These are phyloP conservation scores for Hypomecis atomaria DNA, from an alignment of 2,888 invertebrate species.

Conservation along the genomic window DNA sequence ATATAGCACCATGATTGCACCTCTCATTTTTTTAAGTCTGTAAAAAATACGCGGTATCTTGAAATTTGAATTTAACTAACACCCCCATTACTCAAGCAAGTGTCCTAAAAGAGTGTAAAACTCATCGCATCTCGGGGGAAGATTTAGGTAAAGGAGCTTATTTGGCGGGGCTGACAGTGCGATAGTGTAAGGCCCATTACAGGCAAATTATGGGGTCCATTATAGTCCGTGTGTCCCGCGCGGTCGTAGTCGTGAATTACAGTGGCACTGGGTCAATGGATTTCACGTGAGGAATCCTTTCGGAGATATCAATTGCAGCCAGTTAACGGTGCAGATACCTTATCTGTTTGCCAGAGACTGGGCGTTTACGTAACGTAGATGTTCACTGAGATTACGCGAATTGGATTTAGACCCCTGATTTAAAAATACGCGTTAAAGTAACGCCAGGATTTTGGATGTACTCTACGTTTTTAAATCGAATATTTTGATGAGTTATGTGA, in stretches of 20 bases:
- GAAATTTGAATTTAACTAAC: background rate
- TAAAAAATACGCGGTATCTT: too few relatives aligned
- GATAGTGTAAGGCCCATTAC: slow-evolving; percentile 83
- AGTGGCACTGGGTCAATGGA: slow-evolving; percentile 75
- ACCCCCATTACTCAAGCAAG: slow-evolving; percentile 8
- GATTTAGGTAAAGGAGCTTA: slow-evolving; percentile 75
- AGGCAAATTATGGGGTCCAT: slow-evolving; percentile 81
- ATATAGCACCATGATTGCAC: too few relatives aligned
- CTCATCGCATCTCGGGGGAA: slow-evolving; percentile 44
- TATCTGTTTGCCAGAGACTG: slow-evolving; percentile 30
- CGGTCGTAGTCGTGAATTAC: slow-evolving; percentile 73
- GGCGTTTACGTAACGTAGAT: slow-evolving; percentile 18
- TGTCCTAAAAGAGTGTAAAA: slow-evolving; percentile 23
- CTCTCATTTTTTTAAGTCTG: too few relatives aligned
- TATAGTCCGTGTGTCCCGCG: slow-evolving; percentile 79
- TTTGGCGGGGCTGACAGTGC: slow-evolving; percentile 79
- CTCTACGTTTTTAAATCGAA: too few relatives aligned
- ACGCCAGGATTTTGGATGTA: background rate
- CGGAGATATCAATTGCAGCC: slow-evolving; percentile 44
- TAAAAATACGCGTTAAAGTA: background rate
- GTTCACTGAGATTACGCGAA: slow-evolving; percentile 18
- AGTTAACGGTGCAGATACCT: slow-evolving; percentile 41
- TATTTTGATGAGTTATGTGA: too few relatives aligned
- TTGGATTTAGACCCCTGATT: slow-evolving; percentile 1
- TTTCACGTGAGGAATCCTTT: slow-evolving; percentile 74